Evolutionary conservation across 2,113 vertebrate species (phyloP), one percentile per base, ranked within the genome.

Genomic region (Megaleporinus macrocephalus): DNA sequence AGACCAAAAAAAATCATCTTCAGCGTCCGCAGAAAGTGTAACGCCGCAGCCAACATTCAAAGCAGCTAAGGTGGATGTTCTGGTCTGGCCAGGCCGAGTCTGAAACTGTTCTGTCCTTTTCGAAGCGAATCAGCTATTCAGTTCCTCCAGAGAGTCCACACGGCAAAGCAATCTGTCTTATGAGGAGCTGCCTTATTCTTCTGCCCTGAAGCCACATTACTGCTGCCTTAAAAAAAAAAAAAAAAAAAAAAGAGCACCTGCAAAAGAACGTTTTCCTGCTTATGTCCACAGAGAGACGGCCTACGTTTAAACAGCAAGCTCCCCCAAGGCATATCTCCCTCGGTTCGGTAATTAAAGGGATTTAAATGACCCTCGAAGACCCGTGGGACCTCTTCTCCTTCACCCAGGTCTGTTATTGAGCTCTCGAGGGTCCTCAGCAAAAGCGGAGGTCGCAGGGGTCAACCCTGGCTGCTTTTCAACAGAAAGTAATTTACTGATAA

Each of bases 321-420:
- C 88, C 85, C 80, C 4, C 51, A 86, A 89, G 90, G 83, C 84
- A 73, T 63, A 61, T 83, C 79, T 88, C 82, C 68, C 76, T 63
- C 2, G 83, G 87, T 83, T 86, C 90, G 84, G 82, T 93, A 88
- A 92, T 93, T 89, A 92, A 90, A 77, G 89, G 89, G 89, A 61
- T 61, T 90, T 90, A 90, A 86, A 88, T 87, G 86, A 86, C 87
- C 87, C 81, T 83, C 82, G 84, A 90, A 89, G 89, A 89, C 82
- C 89, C 77, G 81, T 80, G 81, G 57, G 81, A 82, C 88, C 85
- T 84, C 84, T 86, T 76, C 44, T 82, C 66, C 51, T 87, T 77
- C 71, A 78, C 80, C 80, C 83, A 81, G 85, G 80, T 84, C 90
- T 87, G 53, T 4, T 82, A 89, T 87, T 82, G 77, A 87, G 65